phyloP scores from a whole-genome alignment of 2,797 vertebrate genomes.

The Urosaurus nigricauda region DNA sequence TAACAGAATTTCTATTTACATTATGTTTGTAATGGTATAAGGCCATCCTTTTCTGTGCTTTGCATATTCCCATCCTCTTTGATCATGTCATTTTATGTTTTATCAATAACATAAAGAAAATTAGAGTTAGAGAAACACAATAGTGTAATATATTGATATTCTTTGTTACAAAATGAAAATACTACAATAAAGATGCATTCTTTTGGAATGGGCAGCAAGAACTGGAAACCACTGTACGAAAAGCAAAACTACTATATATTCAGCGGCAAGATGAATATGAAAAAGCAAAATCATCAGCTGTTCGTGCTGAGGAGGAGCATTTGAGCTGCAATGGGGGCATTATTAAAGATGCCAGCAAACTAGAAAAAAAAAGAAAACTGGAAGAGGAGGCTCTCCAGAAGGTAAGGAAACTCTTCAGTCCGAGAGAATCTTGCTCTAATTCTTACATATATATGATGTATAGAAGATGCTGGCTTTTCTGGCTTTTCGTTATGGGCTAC shows the following conservation, averaged over 20 bases:
- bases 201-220: slow-evolving; percentile 84
- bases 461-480: neutral
- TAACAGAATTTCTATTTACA: neutral
- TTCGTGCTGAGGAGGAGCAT: slow-evolving; percentile 92
- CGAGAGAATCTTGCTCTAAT: neutral
- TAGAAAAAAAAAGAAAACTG: slow-evolving; percentile 91
- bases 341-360: slow-evolving; percentile 83
- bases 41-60: neutral
- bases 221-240: slow-evolving; percentile 89
- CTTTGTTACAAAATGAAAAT: neutral
- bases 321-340: slow-evolving; percentile 79
- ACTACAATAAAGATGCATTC: slow-evolving; percentile 3
- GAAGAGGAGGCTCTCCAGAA: slow-evolving; percentile 97
- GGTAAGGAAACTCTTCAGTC: slow-evolving; percentile 75
- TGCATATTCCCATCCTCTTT: neutral
- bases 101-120: neutral
- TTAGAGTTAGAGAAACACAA: neutral
- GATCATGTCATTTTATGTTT: neutral
- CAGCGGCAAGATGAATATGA: slow-evolving; percentile 96
- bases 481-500: slow-evolving; percentile 17
- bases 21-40: neutral
- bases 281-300: slow-evolving; percentile 90
- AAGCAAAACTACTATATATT: slow-evolving; percentile 88
- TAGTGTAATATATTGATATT: neutral
- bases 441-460: slow-evolving; percentile 20